Percentiles rank a stretch among this genome's conserved stretches.
Conservation (phyloP, 2,888 invertebrate species). For the Aphrophora alni region DNA sequence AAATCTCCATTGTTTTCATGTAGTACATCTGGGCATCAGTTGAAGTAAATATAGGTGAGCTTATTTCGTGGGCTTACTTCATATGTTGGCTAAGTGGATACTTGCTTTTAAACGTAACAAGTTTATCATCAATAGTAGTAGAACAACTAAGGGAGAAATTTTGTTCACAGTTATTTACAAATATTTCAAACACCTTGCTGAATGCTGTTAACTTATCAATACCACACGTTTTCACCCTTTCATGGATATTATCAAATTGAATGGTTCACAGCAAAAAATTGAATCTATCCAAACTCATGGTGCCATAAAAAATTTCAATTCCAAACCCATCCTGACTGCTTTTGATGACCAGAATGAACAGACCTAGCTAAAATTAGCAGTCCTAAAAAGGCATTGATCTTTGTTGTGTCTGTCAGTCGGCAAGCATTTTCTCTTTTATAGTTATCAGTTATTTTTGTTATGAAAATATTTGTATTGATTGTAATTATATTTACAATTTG, state of each 20-base stretch:
- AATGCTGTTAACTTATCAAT: conserved; percentile 22
- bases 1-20: too few relatives aligned
- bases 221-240: not conserved
- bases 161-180: conserved; percentile 10
- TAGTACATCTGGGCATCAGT: not conserved
- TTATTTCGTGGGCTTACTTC: conserved; percentile 29
- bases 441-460: not conserved
- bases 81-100: conserved; percentile 23
- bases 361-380: conserved; percentile 12
- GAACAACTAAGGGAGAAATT: not conserved
- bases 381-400: conserved; percentile 25
- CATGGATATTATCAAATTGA: conserved; percentile 17
- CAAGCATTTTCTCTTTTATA: not conserved
- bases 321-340: conserved; percentile 3
- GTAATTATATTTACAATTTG: conserved; percentile 19
- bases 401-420: conserved; percentile 6
- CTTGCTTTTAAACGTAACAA: not conserved
- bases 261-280: not conserved
- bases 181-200: not conserved
- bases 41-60: conserved; percentile 17
- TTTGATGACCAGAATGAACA: conserved; percentile 25
- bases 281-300: not conserved
- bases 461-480: conserved; percentile 20
- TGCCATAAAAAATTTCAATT: conserved; percentile 22
- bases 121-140: not conserved